Percentiles rank a stretch among this genome's conserved stretches.
phyloP scores from a whole-genome alignment of 2,888 invertebrate species.

The Eupeodes latifasciatus region DNA sequence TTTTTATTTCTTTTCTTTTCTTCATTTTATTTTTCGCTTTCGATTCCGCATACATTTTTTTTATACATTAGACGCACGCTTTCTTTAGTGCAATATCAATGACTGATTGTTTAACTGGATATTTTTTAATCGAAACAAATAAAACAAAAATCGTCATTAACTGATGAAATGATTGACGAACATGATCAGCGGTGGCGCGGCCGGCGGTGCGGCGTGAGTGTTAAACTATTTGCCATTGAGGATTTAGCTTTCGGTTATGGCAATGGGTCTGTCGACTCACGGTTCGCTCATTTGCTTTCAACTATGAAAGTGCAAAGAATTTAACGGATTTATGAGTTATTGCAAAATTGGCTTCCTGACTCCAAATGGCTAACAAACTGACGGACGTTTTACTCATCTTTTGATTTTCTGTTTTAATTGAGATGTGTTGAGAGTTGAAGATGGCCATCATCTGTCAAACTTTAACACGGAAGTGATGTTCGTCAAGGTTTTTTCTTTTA shows the following conservation, averaged over 20 bases:
- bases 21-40: slow-evolving; percentile 33
- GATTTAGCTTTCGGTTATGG: slow-evolving; percentile 28
- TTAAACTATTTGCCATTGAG: slow-evolving; percentile 34
- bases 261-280: slow-evolving; percentile 25
- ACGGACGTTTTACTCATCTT: slow-evolving; percentile 19
- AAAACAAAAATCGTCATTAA: background rate
- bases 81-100: slow-evolving; percentile 50
- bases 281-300: slow-evolving; percentile 52
- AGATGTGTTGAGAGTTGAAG: background rate
- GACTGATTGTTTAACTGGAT: slow-evolving; percentile 50
- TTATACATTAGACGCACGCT: slow-evolving; percentile 37
- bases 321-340: background rate
- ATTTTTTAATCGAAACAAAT: slow-evolving; percentile 1
- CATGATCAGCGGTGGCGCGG: background rate
- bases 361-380: slow-evolving; percentile 1
- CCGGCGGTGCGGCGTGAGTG: slow-evolving; percentile 8
- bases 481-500: background rate
- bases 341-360: slow-evolving; percentile 23
- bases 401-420: background rate
- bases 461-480: background rate
- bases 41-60: slow-evolving; percentile 55
- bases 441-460: slow-evolving; percentile 17
- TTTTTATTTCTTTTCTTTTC: slow-evolving; percentile 22
- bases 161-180: slow-evolving; percentile 56
- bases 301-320: slow-evolving; percentile 31